phyloP scores from a whole-genome alignment of 2,888 invertebrate genomes.

The Trissolcus brochymenae region DNA sequence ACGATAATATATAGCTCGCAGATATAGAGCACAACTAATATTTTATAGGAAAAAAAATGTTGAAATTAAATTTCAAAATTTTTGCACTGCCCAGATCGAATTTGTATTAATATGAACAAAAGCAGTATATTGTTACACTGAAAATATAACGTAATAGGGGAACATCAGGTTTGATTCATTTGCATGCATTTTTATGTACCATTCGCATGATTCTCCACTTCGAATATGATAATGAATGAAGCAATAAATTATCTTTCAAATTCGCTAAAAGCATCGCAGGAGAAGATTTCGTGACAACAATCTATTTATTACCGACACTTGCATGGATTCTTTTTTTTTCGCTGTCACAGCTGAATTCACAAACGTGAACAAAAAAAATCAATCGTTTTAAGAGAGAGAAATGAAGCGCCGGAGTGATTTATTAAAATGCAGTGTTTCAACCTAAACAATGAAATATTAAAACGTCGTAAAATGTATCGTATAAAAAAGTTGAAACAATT shows the following conservation, averaged over 20 bases:
- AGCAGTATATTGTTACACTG: no score
- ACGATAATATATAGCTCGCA: no score
- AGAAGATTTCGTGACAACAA: slow-evolving; percentile 8
- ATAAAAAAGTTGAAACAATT: neutral
- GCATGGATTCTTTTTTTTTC: slow-evolving; percentile 3
- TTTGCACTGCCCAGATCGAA: no score
- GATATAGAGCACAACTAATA: no score
- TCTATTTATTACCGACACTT: slow-evolving; percentile 10
- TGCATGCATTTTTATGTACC: slow-evolving; percentile 4
- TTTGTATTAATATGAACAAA: no score
- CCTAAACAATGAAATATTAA: slow-evolving; percentile 7
- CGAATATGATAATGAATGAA: slow-evolving; percentile 3
- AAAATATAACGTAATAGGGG: no score
- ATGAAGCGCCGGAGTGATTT: slow-evolving; percentile 3
- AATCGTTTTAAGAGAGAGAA: slow-evolving; percentile 1
- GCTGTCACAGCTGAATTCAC: no score
- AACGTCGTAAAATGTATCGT: neutral
- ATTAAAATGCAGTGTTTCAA: neutral
- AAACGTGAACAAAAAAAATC: no score
- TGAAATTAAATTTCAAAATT: no score
- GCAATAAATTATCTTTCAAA: slow-evolving; percentile 8
- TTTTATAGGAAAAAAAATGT: no score
- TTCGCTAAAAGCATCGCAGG: slow-evolving; percentile 7
- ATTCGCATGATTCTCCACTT: neutral
- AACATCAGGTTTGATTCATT: no score